phyloP scores from a whole-genome alignment of 2,888 invertebrate genomes.

The Gortyna flavago region DNA sequence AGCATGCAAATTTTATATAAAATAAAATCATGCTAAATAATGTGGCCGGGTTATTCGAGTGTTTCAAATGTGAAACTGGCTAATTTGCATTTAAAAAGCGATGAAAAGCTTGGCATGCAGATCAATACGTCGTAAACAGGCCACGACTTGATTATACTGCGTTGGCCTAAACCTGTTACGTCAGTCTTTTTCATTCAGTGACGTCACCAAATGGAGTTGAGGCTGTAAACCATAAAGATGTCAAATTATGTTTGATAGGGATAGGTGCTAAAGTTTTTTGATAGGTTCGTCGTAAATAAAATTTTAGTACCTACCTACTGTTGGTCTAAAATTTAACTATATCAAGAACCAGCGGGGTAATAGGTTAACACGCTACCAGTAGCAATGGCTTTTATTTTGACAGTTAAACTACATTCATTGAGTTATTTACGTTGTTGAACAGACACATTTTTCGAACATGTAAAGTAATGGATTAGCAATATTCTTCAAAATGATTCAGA shows the following conservation, averaged over 20 bases:
- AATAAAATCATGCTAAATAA: conserved; percentile 9
- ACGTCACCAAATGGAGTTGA: conserved; percentile 1
- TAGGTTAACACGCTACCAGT: too few species aligned
- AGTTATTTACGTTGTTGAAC: too few species aligned
- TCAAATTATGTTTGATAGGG: background rate
- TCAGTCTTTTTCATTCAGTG: conserved; percentile 34
- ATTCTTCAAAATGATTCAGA: too few species aligned
- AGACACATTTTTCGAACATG: too few species aligned
- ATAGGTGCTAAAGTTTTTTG: background rate
- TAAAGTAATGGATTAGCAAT: too few species aligned
- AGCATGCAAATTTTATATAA: conserved; percentile 3
- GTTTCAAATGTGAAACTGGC: conserved; percentile 64
- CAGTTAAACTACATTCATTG: too few species aligned
- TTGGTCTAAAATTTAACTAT: background rate
- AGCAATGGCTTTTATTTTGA: too few species aligned
- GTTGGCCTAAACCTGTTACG: conserved; percentile 43
- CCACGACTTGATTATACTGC: conserved; percentile 63
- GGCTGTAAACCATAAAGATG: background rate
- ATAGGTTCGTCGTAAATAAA: background rate
- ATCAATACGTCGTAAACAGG: conserved; percentile 73
- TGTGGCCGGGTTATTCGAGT: conserved; percentile 13
- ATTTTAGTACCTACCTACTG: background rate
- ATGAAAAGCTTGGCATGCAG: conserved; percentile 70
- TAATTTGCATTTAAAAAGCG: conserved; percentile 81
- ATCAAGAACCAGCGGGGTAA: too few species aligned